Conservation (phyloP, 2,113 vertebrate genomes). For the Myrmecobius fasciatus region DNA sequence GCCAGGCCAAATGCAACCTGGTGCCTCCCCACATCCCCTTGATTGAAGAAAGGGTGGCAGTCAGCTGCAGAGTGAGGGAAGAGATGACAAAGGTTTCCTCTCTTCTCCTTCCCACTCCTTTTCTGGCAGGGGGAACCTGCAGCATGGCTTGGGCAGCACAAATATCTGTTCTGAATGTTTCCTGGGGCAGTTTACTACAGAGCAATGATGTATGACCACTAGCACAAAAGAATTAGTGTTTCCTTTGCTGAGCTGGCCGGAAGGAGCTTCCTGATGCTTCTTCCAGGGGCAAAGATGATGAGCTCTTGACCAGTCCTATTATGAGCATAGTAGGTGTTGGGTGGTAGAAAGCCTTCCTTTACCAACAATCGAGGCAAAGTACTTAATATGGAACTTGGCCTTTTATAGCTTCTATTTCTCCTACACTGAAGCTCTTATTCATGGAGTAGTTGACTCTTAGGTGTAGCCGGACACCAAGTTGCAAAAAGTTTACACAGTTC, state of each 20-base stretch:
- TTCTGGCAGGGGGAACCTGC: neutral
- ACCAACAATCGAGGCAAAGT: neutral
- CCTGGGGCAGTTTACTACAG: neutral
- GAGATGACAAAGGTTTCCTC: conserved; percentile 11
- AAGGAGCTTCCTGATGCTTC: neutral
- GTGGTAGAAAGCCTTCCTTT: neutral
- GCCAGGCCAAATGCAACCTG: neutral
- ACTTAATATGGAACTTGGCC: neutral
- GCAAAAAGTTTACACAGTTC: neutral
- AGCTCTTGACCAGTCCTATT: neutral
- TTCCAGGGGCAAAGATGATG: neutral
- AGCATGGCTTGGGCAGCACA: neutral
- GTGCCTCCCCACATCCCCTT: neutral
- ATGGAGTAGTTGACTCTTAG: neutral
- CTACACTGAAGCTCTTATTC: conserved; percentile 14
- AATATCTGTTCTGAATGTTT: neutral
- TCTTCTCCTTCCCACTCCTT: conserved; percentile 13
- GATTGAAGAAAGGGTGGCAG: conserved; percentile 25
- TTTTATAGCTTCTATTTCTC: neutral
- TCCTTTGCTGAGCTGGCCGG: conserved; percentile 1
- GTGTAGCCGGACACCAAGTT: neutral
- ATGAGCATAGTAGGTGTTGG: neutral
- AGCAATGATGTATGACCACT: neutral
- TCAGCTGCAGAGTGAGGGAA: neutral
- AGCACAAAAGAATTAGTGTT: neutral